Conservation (phyloP, 2,797 vertebrate genomes). For the Macropodus opercularis region DNA sequence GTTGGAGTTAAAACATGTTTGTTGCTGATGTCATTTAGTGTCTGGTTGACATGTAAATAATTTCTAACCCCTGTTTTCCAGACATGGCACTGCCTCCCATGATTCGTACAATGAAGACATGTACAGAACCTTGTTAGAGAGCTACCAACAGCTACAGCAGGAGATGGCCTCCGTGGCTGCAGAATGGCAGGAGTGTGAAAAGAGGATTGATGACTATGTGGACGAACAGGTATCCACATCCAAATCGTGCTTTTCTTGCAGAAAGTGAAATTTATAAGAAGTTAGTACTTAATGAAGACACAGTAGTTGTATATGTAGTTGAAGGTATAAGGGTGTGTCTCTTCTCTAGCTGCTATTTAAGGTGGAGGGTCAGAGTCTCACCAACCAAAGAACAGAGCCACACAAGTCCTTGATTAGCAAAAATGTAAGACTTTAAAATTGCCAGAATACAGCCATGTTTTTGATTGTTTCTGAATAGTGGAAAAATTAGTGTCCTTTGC, state of each 20-base stretch:
- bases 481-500: constrained; percentile 2
- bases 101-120: constrained; percentile 93
- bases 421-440: constrained; percentile 73
- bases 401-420: constrained; percentile 85
- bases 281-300: not conserved
- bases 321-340: constrained; percentile 7
- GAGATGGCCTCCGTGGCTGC: constrained; percentile 91
- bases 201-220: constrained; percentile 97
- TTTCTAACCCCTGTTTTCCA: constrained; percentile 51
- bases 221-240: constrained; percentile 90
- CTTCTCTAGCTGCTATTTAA: constrained; percentile 81
- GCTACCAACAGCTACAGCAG: constrained; percentile 91
- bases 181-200: constrained; percentile 96
- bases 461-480: not conserved
- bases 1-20: not conserved
- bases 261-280: not conserved
- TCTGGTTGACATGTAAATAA: not conserved
- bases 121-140: constrained; percentile 90
- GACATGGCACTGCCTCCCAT: constrained; percentile 90
- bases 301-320: not conserved
- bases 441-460: not conserved
- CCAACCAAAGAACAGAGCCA: constrained; percentile 82
- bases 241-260: not conserved
- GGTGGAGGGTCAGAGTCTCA: constrained; percentile 81
- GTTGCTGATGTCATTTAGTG: not conserved